phyloP scores from a whole-genome alignment of 2,113 vertebrate genomes.

The Herpailurus yagouaroundi region DNA sequence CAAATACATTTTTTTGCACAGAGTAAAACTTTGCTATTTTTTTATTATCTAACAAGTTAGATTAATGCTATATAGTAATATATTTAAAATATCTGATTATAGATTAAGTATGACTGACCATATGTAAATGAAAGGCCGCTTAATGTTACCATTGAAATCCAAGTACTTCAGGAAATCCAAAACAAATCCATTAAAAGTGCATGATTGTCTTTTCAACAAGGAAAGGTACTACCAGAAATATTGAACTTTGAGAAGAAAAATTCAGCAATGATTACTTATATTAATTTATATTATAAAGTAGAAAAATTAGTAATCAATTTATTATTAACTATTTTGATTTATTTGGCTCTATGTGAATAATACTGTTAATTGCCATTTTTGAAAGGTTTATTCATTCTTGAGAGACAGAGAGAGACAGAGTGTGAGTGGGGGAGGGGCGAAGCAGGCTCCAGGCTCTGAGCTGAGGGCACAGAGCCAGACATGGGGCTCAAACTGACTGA shows the following conservation, averaged over 20 bases:
- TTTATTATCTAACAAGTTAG: background rate
- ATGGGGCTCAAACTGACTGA: no score
- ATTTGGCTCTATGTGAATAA: background rate
- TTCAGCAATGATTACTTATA: background rate
- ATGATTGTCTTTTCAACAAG: background rate
- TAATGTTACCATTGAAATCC: background rate
- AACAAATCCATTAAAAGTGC: background rate
- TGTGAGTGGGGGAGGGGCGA: no score
- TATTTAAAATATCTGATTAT: background rate
- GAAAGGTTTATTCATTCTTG: background rate
- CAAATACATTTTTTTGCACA: background rate
- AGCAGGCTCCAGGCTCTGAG: no score
- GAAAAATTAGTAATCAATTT: background rate
- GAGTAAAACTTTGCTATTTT: background rate
- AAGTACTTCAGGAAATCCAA: background rate
- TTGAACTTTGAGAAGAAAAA: background rate
- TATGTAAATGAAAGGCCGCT: background rate
- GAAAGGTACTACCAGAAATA: background rate
- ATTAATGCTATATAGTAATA: background rate
- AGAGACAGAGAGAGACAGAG: no score
- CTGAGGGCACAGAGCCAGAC: no score
- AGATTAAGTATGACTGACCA: background rate
- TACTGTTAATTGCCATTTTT: background rate
- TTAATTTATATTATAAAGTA: background rate
- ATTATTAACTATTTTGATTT: background rate